Base-by-base conservation (phyloP, 2,113 vertebrate genomes). In the Xiphias gladius region DNA sequence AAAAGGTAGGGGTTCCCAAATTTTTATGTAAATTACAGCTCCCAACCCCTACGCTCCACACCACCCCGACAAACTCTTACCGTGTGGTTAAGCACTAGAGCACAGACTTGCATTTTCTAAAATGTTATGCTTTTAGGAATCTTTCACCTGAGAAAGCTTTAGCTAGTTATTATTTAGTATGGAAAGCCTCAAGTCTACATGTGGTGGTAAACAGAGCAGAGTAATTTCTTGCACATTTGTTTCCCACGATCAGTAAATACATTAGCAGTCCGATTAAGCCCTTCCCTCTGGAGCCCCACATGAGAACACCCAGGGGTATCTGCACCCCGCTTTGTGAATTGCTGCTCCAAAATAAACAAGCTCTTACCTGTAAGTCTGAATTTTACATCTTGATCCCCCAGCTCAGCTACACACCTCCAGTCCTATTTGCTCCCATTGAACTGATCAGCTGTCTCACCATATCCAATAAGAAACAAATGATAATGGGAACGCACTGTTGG, bases 1-100 rank as follows among this genome's bases (percentile, higher is more conserved):
- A 69, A 43, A 64, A 55, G 35, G 67, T 24, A 37, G 43, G 22
- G 41, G 39, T 48, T 85, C 48, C 72, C 43, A 54, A 80, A 66
- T 85, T 43, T 82, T 7, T 41, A 90, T 86, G 86, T 69, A 82
- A 90, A 90, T 87, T 63, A 26, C 12, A 7, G 14, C 3, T 20
- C 50, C 77, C 71, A 57, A 50, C 57, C 87, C 82, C 86, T 69
- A 66, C 13, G 28, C 41, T 16, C 2, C 52, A 28, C 52, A 35
- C 24, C 62, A 30, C 55, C 67, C 80, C 81, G 50, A 32, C 67
- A 46, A 39, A 30, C 55, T 12, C 9, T 11, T 19, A 81, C n/a
- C 58, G 68, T 66, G 61, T 73, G 59, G 83, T 75, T 71, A 78
- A 71, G 82, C 83, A 83, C 81, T 73, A 77, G 19, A 55, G 67